Conservation (phyloP, 2,113 vertebrate genomes). For the Poeciliopsis prolifica region DNA sequence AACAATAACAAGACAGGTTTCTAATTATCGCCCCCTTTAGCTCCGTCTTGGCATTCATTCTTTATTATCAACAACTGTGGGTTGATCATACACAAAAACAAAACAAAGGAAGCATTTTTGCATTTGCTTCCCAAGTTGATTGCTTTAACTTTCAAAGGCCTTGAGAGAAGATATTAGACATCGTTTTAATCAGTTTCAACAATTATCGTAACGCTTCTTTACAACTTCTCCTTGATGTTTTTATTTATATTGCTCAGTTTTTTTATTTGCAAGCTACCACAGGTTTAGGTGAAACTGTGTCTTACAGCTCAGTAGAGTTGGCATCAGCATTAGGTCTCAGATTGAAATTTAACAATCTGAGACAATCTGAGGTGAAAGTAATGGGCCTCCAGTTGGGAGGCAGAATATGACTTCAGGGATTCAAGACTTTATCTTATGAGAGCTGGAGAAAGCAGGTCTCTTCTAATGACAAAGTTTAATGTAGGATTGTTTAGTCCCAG, state of each 20-base stretch:
- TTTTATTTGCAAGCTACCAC: not conserved
- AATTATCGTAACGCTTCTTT: not conserved
- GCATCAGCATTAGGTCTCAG: constrained; percentile 10
- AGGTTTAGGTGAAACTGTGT: constrained; percentile 28
- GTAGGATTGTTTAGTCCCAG: no score
- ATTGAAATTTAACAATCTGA: constrained; percentile 46
- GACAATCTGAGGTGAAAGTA: no score
- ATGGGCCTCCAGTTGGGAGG: no score
- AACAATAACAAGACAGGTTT: constrained; percentile 13
- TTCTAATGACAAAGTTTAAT: no score
- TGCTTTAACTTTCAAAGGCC: constrained; percentile 1
- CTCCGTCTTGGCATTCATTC: constrained; percentile 3
- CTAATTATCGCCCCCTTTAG: constrained; percentile 42
- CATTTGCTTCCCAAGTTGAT: no score
- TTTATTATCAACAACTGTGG: not conserved
- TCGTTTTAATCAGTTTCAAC: not conserved
- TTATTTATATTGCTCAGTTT: not conserved
- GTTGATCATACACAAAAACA: not conserved
- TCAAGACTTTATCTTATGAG: no score
- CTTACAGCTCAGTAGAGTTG: constrained; percentile 13
- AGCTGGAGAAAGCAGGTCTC: no score
- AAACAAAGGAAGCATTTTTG: no score
- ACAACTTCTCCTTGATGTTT: not conserved
- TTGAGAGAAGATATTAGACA: not conserved
- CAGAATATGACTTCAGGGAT: no score